Base-by-base conservation (phyloP, 2,888 invertebrate genomes). In the Leucoptera coffeella region DNA sequence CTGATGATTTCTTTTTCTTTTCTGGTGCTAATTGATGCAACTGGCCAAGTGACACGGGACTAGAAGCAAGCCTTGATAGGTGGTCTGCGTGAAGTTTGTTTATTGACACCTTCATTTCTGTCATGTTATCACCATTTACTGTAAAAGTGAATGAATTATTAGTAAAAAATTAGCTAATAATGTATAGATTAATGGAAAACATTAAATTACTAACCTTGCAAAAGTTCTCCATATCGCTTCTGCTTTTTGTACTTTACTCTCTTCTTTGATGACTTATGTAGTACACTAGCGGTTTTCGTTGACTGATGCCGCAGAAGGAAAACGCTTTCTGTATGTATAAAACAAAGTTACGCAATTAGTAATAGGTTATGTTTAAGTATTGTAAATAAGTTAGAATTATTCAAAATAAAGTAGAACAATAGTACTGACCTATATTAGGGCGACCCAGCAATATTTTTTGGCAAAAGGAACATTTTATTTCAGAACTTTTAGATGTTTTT, bases 11-110 rank as follows among this genome's bases (percentile, higher is more conserved):
- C 29, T 52, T 54, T 1, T 27, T 9, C 22, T 47, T 27, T 31
- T 54, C 56, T 28, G 38, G 42, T 31, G 74, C 75, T 12, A 80
- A 45, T 45, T 75, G 75, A 41, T 78, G 72, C 4, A 78, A 47
- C 41, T 80, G 74, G 20, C 75, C 74, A 19, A 78, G 52, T 23
- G 74, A 69, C 1, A 77, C 69, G 23, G 73, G 47, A 50, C 77
- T 57, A 35, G 74, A 47, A 1, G 82, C 76, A 29, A 86, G 65
- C 34, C 78, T 65, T 9, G 82, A 77, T 4, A 87, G 49, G 42
- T 84, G 80, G 27, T 73, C 65, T 4, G 82, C 75, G 39, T 74
- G 78, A 15, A 87, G 51, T 39, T 79, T 83, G 35, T 75, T 75
- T 8, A 87, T 75, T 11, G 76, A 71, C 2, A 85, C 80, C 45